Evolutionary conservation across 2,797 vertebrate species (phyloP), one percentile per base, ranked within the genome.

Genomic region (Nyctalus aviator): DNA sequence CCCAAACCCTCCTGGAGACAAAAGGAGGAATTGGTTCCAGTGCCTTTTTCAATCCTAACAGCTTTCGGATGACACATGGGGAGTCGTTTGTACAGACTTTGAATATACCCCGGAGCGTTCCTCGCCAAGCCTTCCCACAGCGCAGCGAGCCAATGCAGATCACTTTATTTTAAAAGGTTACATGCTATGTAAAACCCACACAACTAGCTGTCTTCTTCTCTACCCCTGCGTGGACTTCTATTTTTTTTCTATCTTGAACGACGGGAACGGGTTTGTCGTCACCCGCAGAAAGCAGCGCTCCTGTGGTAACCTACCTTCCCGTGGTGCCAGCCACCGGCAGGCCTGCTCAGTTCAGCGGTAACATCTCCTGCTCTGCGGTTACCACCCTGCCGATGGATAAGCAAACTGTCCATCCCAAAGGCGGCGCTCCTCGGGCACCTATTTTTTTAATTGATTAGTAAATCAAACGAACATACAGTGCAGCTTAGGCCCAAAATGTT

Each of bases 1-100:
- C 97, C 96, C 93, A 87, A 96, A 93, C 96, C 95, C 93, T 96
- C 95, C 95, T 97, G 95, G 95, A 97, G 96, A 96, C 95, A 97
- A 97, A 97, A 97, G 95, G 89, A 96, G 97, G 95, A 96, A 96
- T 96, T 93, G 95, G 91, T 96, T 97, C 96, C 95, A 96, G 95
- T 94, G 96, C 95, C 94, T 97, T 97, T 97, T 97, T 96, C 96
- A 96, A 97, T 96, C 96, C 88, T 96, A 96, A 97, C 96, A 97
- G 97, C 96, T 97, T 96, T 96, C 95, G 69, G 96, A 97, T 97
- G 97, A 97, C 97, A 97, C 97, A 97, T 94, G 95, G 95, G 96
- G 96, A 97, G 95, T 96, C 96, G 97, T 97, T 97, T 97, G 97
- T 94, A 96, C 95, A 96, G 93, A 95, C 93, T 95, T 95, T 92